Evolutionary conservation across 1,140 invertebrate genomes (phyloP).

Genomic region (Drosophila kurseongensis): DNA sequence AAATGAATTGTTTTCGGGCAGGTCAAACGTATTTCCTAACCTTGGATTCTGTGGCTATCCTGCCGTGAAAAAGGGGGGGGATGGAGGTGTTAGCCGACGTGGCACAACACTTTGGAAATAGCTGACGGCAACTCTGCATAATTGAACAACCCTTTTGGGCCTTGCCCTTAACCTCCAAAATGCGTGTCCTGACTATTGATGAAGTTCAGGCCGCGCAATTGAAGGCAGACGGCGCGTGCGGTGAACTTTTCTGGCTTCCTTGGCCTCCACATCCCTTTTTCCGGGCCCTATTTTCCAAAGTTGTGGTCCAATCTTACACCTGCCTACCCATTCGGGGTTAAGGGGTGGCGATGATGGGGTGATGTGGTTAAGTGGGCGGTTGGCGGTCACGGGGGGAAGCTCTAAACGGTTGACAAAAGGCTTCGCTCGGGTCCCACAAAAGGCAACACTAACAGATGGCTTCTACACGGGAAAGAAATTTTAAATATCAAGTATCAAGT

Average conservation of each 20-base stretch:
- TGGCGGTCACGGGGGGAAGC: conserved; percentile 4
- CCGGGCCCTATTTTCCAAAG: not conserved
- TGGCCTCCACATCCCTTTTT: conserved; percentile 1
- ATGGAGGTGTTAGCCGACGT: not conserved
- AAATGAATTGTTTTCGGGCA: conserved; percentile 52
- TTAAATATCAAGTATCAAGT: conserved; percentile 20
- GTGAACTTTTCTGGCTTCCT: conserved; percentile 58
- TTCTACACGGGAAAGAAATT: conserved; percentile 1
- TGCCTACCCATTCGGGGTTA: conserved; percentile 10
- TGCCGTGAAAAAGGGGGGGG: not conserved
- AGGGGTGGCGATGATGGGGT: not conserved
- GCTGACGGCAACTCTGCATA: conserved; percentile 50
- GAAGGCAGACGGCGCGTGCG: conserved; percentile 68
- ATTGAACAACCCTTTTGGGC: conserved; percentile 34
- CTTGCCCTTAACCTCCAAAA: conserved; percentile 1
- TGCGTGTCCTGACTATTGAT: conserved; percentile 70
- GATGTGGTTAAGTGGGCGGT: not conserved
- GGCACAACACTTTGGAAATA: conserved; percentile 26
- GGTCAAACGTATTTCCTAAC: not conserved
- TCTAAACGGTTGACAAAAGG: conserved; percentile 46
- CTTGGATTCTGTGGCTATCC: not conserved
- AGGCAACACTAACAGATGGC: conserved; percentile 9
- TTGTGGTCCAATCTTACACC: conserved; percentile 57
- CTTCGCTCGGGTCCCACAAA: conserved; percentile 18
- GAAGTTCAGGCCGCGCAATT: conserved; percentile 57